Base-by-base conservation (phyloP, 2,797 vertebrate genomes). In the Euphonia xanthogaster region DNA sequence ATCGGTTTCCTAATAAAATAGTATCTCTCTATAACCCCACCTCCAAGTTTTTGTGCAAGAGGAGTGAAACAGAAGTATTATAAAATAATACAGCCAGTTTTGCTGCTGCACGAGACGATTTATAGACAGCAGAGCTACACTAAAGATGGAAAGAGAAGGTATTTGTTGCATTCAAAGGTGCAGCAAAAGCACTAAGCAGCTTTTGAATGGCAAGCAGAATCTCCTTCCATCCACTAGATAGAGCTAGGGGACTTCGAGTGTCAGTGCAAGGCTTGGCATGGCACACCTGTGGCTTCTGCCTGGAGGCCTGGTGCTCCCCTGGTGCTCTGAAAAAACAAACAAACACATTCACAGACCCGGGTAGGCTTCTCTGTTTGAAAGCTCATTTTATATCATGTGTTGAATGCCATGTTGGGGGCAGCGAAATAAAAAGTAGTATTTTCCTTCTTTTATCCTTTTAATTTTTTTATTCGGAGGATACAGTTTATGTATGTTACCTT, bases 221-320 rank as follows among this genome's bases (percentile, higher is more conserved):
- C 30, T 55, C 9, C 37, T 65, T 94, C 40, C 40, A 53, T 77
- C 94, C 96, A 86, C 96, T 97, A 96, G 95, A 47, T 63, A 94
- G 96, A 96, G 96, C 94, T 76, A 42, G 21, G 92, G 65, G 73
- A 93, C 92, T 93, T 90, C 0, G 7, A 16, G 60, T 57, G n/a
- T 33, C 0, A 0, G 7, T 9, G 30, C 15, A 18, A 40, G 66
- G 42, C 18, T 58, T 1, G 2, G 37, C 4, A 3, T 14, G 57
- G 35, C 42, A 6, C 1, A 1, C 4, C 18, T 21, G 19, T 6
- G 63, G 6, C 67, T 71, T 60, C 82, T 90, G 72, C 61, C 65
- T 24, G 40, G 31, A 18, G 60, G 16, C 6, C 42, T 55, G 23
- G 24, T 55, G 24, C 37, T 70, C 17, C 50, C 37, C 68, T 68